These are phyloP conservation scores for Papilio xuthus DNA, from an alignment of 1,140 invertebrate species.

Conservation along the genomic window DNA sequence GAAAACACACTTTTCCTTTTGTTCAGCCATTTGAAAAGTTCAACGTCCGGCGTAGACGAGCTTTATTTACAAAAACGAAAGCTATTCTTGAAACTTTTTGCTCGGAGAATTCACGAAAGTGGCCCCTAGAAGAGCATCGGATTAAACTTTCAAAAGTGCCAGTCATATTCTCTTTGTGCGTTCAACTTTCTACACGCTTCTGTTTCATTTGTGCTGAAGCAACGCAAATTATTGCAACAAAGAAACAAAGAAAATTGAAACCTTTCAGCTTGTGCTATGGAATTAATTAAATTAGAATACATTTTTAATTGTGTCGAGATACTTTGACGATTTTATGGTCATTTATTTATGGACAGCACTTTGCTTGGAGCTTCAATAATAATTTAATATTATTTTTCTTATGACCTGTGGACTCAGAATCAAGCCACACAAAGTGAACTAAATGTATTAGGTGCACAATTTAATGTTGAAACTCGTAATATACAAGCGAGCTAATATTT, in stretches of 20 bases:
- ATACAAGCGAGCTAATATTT: neutral
- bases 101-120: neutral
- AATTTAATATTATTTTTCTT: too few species aligned
- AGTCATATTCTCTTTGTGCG: conserved; percentile 26
- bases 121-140: conserved; percentile 9
- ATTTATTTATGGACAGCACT: neutral
- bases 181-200: conserved; percentile 12
- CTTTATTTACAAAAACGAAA: conserved; percentile 27
- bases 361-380: neutral
- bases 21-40: conserved; percentile 8
- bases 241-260: conserved; percentile 3
- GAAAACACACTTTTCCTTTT: conserved; percentile 7
- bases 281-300: conserved; percentile 6
- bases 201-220: neutral
- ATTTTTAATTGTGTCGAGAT: neutral
- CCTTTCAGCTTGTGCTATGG: neutral
- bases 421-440: too few species aligned
- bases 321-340: neutral
- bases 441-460: too few species aligned
- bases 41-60: conserved; percentile 19
- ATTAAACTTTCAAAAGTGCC: conserved; percentile 21
- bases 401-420: too few species aligned
- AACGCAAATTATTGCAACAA: conserved; percentile 22
- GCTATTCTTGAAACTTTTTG: conserved; percentile 19
- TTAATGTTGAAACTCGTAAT: neutral